A percentile compares a stretch with the other conserved stretches of the same genome.
Conservation (phyloP, 2,888 invertebrate species). For the Agonopterix heracliana region DNA sequence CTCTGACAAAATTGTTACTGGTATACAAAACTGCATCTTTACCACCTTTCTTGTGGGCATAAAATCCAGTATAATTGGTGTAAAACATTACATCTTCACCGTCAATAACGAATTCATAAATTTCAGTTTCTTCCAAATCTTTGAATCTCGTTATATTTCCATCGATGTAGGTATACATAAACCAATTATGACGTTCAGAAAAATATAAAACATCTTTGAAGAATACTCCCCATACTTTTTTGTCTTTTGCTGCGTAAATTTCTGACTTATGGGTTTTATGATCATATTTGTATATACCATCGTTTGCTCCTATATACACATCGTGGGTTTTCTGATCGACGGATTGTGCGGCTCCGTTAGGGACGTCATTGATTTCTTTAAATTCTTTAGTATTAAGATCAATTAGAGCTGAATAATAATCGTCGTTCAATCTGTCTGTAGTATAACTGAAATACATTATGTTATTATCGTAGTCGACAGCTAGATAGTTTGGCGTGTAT, state of each 20-base stretch:
- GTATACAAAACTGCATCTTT: constrained; percentile 35
- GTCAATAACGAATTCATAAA: constrained; percentile 53
- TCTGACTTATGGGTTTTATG: constrained; percentile 35
- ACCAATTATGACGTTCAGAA: constrained; percentile 45
- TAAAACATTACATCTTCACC: constrained; percentile 42
- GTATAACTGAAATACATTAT: constrained; percentile 49
- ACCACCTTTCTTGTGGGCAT: constrained; percentile 41
- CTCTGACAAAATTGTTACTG: constrained; percentile 28
- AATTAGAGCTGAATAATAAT: constrained; percentile 31
- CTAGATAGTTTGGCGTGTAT: constrained; percentile 39
- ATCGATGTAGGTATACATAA: constrained; percentile 37
- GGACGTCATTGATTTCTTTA: constrained; percentile 33
- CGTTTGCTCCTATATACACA: constrained; percentile 50
- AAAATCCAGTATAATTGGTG: constrained; percentile 49
- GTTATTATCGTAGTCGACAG: constrained; percentile 45
- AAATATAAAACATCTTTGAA: constrained; percentile 48
- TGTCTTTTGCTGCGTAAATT: constrained; percentile 30
- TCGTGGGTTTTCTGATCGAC: constrained; percentile 42
- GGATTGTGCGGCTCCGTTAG: constrained; percentile 51
- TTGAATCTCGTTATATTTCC: constrained; percentile 33
- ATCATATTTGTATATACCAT: constrained; percentile 55
- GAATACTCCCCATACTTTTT: constrained; percentile 49
- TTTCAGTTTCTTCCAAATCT: constrained; percentile 56
- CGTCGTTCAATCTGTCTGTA: constrained; percentile 29
- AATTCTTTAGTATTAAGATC: constrained; percentile 47